Conservation (phyloP, 1,140 invertebrate species). For the Dinoponera quadriceps region DNA sequence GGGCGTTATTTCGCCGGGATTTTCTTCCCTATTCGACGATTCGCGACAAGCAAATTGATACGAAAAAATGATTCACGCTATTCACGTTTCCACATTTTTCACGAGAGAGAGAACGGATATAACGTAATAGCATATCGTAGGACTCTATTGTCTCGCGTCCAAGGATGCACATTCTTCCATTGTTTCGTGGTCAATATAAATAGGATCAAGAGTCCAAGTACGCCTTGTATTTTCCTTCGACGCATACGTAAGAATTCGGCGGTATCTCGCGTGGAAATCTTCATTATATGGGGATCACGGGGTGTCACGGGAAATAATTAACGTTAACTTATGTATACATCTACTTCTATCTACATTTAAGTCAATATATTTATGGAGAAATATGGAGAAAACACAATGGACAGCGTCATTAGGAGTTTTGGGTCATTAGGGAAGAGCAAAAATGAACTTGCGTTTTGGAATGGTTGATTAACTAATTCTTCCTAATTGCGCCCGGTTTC, state of each 20-base stretch:
- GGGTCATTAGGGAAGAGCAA: conserved; percentile 6
- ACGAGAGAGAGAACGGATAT: conserved; percentile 44
- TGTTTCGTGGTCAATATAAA: conserved; percentile 51
- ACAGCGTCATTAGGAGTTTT: too few species aligned
- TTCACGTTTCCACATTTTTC: conserved; percentile 10
- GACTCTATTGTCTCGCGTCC: conserved; percentile 33
- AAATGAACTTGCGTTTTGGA: background rate
- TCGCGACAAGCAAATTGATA: conserved; percentile 50
- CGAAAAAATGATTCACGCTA: conserved; percentile 37
- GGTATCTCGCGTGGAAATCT: background rate
- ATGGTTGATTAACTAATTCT: background rate
- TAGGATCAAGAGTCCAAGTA: conserved; percentile 47
- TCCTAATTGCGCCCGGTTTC: too few species aligned
- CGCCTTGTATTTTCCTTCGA: background rate
- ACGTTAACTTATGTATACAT: background rate
- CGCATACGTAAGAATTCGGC: background rate
- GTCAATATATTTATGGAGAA: background rate
- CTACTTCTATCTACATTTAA: conserved; percentile 1
- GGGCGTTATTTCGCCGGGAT: conserved; percentile 43
- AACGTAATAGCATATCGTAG: conserved; percentile 33
- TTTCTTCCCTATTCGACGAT: conserved; percentile 26
- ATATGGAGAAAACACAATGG: background rate
- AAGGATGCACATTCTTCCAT: conserved; percentile 15
- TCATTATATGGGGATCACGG: too few species aligned
- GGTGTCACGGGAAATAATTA: conserved; percentile 1